These are phyloP conservation scores for Magallana gigas DNA, from an alignment of 1,140 invertebrate species.

Conservation along the genomic window DNA sequence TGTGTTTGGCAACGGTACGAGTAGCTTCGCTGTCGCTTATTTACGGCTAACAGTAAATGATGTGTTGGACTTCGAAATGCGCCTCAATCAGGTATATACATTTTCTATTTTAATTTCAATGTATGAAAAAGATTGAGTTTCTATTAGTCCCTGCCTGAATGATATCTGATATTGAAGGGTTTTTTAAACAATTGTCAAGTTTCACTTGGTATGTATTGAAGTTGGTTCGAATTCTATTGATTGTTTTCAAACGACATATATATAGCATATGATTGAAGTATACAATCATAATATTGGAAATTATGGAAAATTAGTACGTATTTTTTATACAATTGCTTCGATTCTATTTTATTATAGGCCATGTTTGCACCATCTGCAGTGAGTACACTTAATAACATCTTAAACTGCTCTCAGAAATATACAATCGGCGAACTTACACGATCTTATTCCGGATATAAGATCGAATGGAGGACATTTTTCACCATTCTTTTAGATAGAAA, in stretches of 20 bases:
- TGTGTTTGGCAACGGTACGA: constrained; percentile 30
- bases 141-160: too few relatives aligned
- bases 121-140: not conserved
- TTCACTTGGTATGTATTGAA: too few relatives aligned
- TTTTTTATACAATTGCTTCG: too few relatives aligned
- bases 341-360: constrained; percentile 22
- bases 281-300: too few relatives aligned
- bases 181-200: too few relatives aligned
- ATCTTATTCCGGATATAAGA: constrained; percentile 44
- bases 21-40: not conserved
- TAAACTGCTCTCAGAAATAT: constrained; percentile 45
- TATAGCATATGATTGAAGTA: too few relatives aligned
- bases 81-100: constrained; percentile 47
- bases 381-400: constrained; percentile 24
- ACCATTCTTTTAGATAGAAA: constrained; percentile 39
- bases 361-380: constrained; percentile 35
- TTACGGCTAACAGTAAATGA: constrained; percentile 25
- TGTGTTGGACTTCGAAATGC: constrained; percentile 47
- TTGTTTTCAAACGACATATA: too few relatives aligned
- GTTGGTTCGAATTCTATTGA: too few relatives aligned
- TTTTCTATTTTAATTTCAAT: not conserved
- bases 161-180: too few relatives aligned
- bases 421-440: constrained; percentile 38
- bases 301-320: too few relatives aligned
- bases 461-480: constrained; percentile 52